Percentiles rank a stretch among this genome's conserved stretches.
phyloP scores from a whole-genome alignment of 2,888 invertebrate species.

The Drosophila multiciliata region DNA sequence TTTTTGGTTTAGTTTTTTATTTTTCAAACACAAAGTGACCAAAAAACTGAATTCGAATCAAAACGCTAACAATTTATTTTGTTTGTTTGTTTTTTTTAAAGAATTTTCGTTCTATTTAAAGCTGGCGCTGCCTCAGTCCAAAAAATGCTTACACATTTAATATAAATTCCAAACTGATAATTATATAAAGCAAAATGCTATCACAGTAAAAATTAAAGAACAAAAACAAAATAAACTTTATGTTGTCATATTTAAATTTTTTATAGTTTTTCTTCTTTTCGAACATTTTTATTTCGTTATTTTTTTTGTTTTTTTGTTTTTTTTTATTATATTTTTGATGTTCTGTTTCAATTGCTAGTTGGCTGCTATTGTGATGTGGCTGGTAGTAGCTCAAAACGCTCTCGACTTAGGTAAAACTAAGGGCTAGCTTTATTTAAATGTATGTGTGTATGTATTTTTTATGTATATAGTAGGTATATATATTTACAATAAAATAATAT shows the following conservation, averaged over 20 bases:
- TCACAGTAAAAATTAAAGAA: constrained; percentile 79
- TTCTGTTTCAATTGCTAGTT: constrained; percentile 22
- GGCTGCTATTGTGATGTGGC: constrained; percentile 59
- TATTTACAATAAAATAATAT: constrained; percentile 51
- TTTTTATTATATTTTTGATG: constrained; percentile 1
- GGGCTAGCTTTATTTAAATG: constrained; percentile 61
- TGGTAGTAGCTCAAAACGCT: constrained; percentile 56
- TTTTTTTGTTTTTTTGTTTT: constrained; percentile 25
- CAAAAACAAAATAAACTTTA: constrained; percentile 59
- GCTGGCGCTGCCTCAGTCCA: constrained; percentile 68
- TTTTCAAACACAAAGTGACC: constrained; percentile 25
- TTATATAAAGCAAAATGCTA: constrained; percentile 67
- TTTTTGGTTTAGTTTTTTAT: constrained; percentile 12
- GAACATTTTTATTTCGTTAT: constrained; percentile 16
- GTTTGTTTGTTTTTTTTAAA: constrained; percentile 2
- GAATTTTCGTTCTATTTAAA: constrained; percentile 33
- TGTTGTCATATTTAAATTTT: constrained; percentile 68
- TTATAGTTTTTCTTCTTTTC: constrained; percentile 38
- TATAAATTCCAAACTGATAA: constrained; percentile 61
- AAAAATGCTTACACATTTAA: constrained; percentile 74
- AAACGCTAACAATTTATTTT: constrained; percentile 39
- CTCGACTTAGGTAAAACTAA: constrained; percentile 46
- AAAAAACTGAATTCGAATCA: constrained; percentile 46
- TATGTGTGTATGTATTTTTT: constrained; percentile 3
- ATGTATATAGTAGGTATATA: constrained; percentile 35